Evolutionary conservation across 2,888 invertebrate species (phyloP).

Genomic region (Folsomia manolachei): DNA sequence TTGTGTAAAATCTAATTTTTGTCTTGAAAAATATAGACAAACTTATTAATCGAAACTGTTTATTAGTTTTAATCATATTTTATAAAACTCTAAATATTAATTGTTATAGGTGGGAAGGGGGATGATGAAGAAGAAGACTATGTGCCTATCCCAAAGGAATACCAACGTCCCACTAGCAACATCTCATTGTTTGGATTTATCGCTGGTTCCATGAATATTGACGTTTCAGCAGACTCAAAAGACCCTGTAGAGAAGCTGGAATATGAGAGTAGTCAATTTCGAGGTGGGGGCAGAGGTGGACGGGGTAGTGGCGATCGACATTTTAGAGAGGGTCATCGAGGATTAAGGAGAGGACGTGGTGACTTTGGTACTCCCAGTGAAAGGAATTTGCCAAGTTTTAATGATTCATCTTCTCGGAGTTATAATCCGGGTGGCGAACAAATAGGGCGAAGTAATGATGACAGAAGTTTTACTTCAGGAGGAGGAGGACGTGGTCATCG

Average conservation of each 20-base stretch:
- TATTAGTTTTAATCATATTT: no score
- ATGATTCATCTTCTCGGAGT: no score
- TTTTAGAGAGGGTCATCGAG: neutral
- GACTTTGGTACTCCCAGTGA: no score
- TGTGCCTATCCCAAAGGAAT: slow-evolving; percentile 42
- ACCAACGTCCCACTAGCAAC: slow-evolving; percentile 41
- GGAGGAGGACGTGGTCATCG: no score
- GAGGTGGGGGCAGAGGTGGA: slow-evolving; percentile 18
- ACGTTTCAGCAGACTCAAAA: slow-evolving; percentile 9
- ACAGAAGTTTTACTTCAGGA: no score
- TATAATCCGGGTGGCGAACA: no score
- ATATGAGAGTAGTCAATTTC: slow-evolving; percentile 24
- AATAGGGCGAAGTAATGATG: no score
- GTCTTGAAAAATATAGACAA: no score
- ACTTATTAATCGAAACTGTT: no score
- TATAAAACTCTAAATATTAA: slow-evolving; percentile 40
- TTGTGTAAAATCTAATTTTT: no score
- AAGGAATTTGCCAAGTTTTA: no score
- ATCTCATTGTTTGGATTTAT: slow-evolving; percentile 49
- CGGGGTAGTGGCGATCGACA: slow-evolving; percentile 13
- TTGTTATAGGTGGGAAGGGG: slow-evolving; percentile 34
- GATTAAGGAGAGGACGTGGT: neutral
- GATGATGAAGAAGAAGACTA: slow-evolving; percentile 43
- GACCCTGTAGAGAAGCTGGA: slow-evolving; percentile 4
- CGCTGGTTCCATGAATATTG: slow-evolving; percentile 30